Base-by-base conservation (phyloP, 2,888 invertebrate genomes). In the Thysanoteuthis rhombus region DNA sequence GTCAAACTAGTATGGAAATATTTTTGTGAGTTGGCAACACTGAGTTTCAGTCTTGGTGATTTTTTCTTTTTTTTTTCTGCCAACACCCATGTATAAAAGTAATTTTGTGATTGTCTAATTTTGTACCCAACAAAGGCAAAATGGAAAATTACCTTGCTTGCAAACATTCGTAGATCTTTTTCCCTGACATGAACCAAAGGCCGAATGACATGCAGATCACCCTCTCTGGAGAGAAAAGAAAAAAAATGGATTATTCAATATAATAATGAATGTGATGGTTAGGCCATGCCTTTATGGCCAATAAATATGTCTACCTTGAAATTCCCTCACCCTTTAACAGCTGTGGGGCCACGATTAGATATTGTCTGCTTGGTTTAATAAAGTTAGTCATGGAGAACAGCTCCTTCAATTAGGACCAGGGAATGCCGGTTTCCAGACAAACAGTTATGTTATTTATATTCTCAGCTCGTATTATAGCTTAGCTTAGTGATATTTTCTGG, bases 121-220 rank as follows among this genome's bases (percentile, higher is more conserved):
- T n/a, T n/a, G n/a, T n/a, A n/a, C n/a, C n/a, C n/a, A n/a, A n/a
- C n/a, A n/a, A 89, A 39, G 93, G 3, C 0, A 47, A 38, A 89
- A 32, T 92, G 6, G 92, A 36, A 32, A 94, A 94, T 94, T 94
- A 96, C 96, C 95, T 95, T 94, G 94, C 98, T 98, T 32, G 98
- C 98, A 97, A 98, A 99, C 93, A 98, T 98, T 38, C 98, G 97
- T 52, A 99, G 97, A 12, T 98, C 98, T 94, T 98, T 98, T 95
- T 98, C 98, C 89, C 99, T 98, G 28, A 98, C 98, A 97, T 98
- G 98, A 28, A 98, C 98, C 96, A 99, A 98, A 38, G 99, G 99
- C 93, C 99, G 98, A 94, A 99, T 98, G 42, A 99, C 98, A 94
- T 98, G 98, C 93, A 99, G 97, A 96, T 98, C 98, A 95, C 98